Conservation (phyloP, 2,797 vertebrate species). For the Poecilia wingei region DNA sequence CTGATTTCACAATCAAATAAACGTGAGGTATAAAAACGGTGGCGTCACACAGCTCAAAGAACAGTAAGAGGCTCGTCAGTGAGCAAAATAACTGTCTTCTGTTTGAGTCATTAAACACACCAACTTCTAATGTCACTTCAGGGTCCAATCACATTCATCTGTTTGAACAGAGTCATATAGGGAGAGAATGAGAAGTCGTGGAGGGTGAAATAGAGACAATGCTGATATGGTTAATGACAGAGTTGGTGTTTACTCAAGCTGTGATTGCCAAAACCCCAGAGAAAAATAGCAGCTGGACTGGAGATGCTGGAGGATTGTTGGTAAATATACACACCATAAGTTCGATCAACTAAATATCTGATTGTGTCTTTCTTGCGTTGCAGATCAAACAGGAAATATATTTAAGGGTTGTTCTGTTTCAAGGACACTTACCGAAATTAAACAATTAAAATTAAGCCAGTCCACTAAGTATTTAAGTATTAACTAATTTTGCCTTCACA, state of each 20-base stretch:
- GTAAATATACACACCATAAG: constrained; percentile 9
- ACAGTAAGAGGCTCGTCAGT: constrained; percentile 44
- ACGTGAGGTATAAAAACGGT: constrained; percentile 14
- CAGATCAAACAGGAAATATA: background rate
- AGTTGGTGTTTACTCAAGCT: constrained; percentile 76
- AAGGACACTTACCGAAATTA: background rate
- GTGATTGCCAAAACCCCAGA: constrained; percentile 56
- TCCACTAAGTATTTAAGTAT: background rate
- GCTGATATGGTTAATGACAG: constrained; percentile 76
- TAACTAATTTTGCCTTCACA: background rate
- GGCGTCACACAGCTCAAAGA: constrained; percentile 18
- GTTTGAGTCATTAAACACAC: constrained; percentile 80
- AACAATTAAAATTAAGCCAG: background rate
- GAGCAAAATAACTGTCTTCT: constrained; percentile 71
- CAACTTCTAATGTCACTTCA: constrained; percentile 80
- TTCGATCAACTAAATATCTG: constrained; percentile 8
- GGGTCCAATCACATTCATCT: constrained; percentile 82
- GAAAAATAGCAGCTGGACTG: constrained; percentile 37
- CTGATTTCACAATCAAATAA: constrained; percentile 50
- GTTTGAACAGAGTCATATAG: constrained; percentile 77
- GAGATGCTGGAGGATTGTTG: constrained; percentile 24
- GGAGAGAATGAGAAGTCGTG: constrained; percentile 54
- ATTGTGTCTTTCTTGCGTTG: constrained; percentile 9
- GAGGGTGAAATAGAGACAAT: constrained; percentile 59
- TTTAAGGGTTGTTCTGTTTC: background rate